phyloP scores from a whole-genome alignment of 1,140 invertebrate species.

The Tetraneura akinire region DNA sequence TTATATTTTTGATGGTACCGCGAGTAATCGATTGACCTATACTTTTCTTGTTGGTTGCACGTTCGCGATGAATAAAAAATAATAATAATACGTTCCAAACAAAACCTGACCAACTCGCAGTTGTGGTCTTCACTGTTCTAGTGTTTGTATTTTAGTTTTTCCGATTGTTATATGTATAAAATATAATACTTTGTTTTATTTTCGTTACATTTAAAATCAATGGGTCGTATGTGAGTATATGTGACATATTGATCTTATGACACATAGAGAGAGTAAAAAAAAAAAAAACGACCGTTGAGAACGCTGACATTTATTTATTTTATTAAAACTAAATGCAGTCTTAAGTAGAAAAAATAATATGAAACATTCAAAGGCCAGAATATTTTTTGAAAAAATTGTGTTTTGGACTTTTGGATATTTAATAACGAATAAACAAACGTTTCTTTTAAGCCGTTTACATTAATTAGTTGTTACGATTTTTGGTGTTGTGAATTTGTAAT shows the following conservation, averaged over 20 bases:
- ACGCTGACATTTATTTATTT: not conserved
- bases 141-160: not conserved
- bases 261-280: not conserved
- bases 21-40: conserved; percentile 27
- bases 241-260: not conserved
- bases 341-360: too few species aligned
- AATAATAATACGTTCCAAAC: not conserved
- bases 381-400: too few species aligned
- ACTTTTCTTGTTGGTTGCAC: not conserved
- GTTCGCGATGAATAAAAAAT: not conserved
- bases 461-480: too few species aligned
- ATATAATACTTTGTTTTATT: not conserved
- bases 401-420: too few species aligned
- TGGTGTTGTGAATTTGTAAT: too few species aligned
- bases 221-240: not conserved
- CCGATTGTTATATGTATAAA: not conserved
- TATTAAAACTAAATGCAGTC: too few species aligned
- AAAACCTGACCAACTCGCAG: not conserved
- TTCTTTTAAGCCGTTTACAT: too few species aligned
- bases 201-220: not conserved
- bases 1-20: conserved; percentile 1
- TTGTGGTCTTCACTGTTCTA: not conserved
- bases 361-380: too few species aligned
- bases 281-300: not conserved
- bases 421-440: too few species aligned